Conservation (phyloP, 2,888 invertebrate species). For the Rhagonycha fulva region DNA sequence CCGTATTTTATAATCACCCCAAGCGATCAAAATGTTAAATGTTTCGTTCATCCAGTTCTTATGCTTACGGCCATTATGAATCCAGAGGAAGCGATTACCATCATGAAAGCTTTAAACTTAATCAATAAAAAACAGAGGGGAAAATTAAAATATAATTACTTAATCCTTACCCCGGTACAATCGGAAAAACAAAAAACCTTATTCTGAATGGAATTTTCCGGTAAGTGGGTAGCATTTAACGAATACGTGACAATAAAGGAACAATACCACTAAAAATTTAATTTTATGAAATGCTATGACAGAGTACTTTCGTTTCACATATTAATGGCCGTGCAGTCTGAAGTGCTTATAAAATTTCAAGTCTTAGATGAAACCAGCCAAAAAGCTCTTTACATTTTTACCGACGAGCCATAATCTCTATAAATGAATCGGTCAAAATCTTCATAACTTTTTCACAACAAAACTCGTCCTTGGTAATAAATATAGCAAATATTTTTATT, state of each 20-base stretch:
- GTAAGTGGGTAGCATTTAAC: neutral
- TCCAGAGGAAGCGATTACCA: too few species aligned
- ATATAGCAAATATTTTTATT: neutral
- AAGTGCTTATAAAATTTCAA: neutral
- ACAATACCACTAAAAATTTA: neutral
- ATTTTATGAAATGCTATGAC: neutral
- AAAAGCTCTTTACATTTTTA: neutral
- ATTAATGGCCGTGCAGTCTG: neutral
- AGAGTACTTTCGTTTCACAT: neutral
- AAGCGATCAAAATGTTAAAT: too few species aligned
- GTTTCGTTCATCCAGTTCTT: too few species aligned
- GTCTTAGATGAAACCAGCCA: neutral
- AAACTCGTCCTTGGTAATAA: neutral
- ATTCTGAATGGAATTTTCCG: neutral
- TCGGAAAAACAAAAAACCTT: neutral
- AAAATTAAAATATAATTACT: neutral
- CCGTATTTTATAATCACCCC: too few species aligned
- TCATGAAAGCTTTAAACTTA: neutral
- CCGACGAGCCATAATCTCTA: too few species aligned
- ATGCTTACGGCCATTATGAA: too few species aligned
- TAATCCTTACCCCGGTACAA: neutral
- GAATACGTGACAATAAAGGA: neutral
- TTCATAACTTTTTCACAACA: neutral
- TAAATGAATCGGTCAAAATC: neutral
- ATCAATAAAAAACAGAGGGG: neutral